phyloP scores from a whole-genome alignment of 2,797 vertebrate genomes.

The Lophura swinhoii region DNA sequence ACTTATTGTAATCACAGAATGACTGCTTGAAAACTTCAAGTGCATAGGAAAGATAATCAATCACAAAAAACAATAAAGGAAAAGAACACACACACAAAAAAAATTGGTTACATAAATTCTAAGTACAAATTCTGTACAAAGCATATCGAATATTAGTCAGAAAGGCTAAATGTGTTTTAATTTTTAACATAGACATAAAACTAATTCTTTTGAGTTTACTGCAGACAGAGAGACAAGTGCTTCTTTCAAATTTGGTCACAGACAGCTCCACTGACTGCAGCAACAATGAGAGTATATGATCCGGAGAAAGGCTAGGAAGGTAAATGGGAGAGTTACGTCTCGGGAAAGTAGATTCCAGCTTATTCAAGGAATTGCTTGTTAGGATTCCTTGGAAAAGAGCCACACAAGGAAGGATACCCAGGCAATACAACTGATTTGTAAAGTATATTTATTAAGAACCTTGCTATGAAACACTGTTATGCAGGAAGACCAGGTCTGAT shows the following conservation, averaged over 20 bases:
- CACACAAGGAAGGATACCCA: background rate
- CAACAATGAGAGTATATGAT: background rate
- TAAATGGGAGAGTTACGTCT: background rate
- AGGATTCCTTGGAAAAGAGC: background rate
- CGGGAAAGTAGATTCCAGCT: background rate
- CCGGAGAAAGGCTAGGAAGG: background rate
- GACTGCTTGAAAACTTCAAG: background rate
- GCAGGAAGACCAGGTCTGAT: background rate
- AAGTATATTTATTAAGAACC: background rate
- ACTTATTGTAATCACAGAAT: background rate
- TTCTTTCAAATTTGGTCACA: background rate
- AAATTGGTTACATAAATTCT: background rate
- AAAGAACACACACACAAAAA: background rate
- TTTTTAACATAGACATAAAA: background rate
- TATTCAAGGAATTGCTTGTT: background rate
- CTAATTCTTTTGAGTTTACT: background rate
- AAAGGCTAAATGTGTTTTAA: background rate
- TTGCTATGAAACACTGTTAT: background rate
- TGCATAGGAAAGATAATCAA: background rate
- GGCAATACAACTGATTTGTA: background rate
- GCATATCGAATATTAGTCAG: background rate
- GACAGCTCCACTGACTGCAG: background rate
- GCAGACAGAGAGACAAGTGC: background rate
- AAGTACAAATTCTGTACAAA: background rate
- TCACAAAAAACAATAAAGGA: fast-evolving